Percentiles rank a stretch among this genome's conserved stretches.
phyloP scores from a whole-genome alignment of 2,888 invertebrate species.

The Chydorus sphaericus region DNA sequence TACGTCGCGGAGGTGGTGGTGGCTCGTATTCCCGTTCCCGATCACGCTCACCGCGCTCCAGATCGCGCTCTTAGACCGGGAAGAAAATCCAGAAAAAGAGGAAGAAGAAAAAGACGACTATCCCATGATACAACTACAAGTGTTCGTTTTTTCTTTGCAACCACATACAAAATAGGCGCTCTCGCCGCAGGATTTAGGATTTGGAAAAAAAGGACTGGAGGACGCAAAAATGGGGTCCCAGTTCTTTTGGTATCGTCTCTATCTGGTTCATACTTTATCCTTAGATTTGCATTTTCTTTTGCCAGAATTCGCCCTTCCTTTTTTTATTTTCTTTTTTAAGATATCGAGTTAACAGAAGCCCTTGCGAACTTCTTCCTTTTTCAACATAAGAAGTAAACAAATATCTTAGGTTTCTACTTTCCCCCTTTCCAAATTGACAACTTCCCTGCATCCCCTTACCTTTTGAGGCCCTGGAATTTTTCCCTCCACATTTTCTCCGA shows the following conservation, averaged over 20 bases:
- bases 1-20: conserved; percentile 57
- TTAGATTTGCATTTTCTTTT: too few relatives aligned
- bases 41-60: conserved; percentile 30
- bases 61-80: conserved; percentile 28
- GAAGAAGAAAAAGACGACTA: not conserved
- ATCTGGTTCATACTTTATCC: conserved; percentile 3
- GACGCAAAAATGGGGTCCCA: conserved; percentile 4
- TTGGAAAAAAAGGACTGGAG: conserved; percentile 4
- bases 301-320: too few relatives aligned
- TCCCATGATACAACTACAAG: not conserved
- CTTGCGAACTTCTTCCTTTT: too few relatives aligned
- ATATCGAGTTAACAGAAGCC: too few relatives aligned
- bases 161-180: too few relatives aligned
- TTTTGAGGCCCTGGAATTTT: too few relatives aligned
- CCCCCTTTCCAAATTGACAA: not conserved
- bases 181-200: not conserved
- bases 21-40: conserved; percentile 48
- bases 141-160: too few relatives aligned
- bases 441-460: not conserved
- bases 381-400: too few relatives aligned
- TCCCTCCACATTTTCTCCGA: not conserved
- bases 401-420: not conserved
- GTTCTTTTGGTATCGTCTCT: conserved; percentile 5
- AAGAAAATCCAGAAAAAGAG: not conserved
- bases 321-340: too few relatives aligned